Percentiles rank a stretch among this genome's conserved stretches.
Evolutionary conservation across 2,113 vertebrate genomes (phyloP).

Genomic region (Clinocottus analis): DNA sequence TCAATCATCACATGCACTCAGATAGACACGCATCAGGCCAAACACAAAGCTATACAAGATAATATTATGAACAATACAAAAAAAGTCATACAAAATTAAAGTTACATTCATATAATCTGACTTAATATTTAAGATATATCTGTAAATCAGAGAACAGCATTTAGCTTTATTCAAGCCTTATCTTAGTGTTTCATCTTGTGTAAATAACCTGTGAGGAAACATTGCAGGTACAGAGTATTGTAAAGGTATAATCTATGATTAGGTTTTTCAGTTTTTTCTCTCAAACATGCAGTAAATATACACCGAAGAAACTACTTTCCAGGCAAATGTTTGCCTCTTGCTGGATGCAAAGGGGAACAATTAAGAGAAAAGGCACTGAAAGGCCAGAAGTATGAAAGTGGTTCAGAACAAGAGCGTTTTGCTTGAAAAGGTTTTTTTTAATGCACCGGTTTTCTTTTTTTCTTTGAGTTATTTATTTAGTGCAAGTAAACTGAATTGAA

Average conservation of each 20-base stretch:
- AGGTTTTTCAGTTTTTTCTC: neutral
- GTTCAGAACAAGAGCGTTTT: conserved; percentile 1
- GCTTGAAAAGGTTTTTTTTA: neutral
- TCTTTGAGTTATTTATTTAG: neutral
- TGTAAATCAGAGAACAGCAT: neutral
- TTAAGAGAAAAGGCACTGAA: neutral
- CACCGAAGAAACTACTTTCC: neutral
- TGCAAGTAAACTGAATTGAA: neutral
- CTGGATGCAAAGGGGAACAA: neutral
- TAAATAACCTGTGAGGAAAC: neutral
- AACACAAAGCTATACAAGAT: neutral
- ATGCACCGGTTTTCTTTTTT: neutral
- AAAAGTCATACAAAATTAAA: neutral
- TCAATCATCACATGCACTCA: neutral
- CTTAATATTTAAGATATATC: neutral
- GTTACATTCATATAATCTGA: neutral
- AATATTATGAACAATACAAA: neutral
- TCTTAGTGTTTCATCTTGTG: neutral
- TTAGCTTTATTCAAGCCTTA: neutral
- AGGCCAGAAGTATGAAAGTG: neutral
- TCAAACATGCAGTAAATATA: conserved; percentile 18
- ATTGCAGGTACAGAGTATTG: neutral
- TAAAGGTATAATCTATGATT: neutral
- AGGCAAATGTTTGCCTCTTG: neutral
- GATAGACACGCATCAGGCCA: neutral